Evolutionary conservation across 1,140 invertebrate species (phyloP).

Genomic region (Caenorhabditis elegans): WBcel235 BX284604.4:4349001-4349500

Average conservation of each 20-base stretch:
- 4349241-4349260: background rate
- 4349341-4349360: background rate
- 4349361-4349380: background rate
- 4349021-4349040: no score
- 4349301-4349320: background rate
- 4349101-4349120: no score
- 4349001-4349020: no score
- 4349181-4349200: background rate
- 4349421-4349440: background rate
- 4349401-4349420: background rate
- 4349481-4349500: no score
- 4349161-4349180: no score
- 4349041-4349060: no score
- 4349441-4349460: background rate
- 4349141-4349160: background rate
- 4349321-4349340: background rate
- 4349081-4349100: no score
- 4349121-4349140: background rate
- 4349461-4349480: no score
- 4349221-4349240: background rate
- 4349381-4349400: background rate
- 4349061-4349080: no score
- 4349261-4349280: background rate
- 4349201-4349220: constrained; percentile 14
- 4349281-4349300: background rate